A percentile compares a stretch with the other conserved stretches of the same genome.
Evolutionary conservation across 2,113 vertebrate species (phyloP).

Genomic region (Balaeniceps rex): DNA sequence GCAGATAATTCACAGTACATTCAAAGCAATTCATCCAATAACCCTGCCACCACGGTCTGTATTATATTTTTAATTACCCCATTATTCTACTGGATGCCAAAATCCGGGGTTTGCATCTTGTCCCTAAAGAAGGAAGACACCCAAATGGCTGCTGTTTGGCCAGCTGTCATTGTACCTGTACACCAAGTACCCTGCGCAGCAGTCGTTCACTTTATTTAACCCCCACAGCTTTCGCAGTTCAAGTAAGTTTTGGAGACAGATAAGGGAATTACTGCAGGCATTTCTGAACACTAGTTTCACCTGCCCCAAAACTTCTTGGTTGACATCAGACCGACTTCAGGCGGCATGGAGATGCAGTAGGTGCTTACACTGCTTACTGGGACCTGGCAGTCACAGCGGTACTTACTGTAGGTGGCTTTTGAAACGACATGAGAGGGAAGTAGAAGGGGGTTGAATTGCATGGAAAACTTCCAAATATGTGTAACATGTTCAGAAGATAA

Average conservation of each 20-base stretch:
- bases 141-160: accelerated
- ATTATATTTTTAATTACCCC: neutral
- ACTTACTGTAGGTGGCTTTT: neutral
- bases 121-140: neutral
- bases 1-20: neutral
- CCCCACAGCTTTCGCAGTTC: neutral
- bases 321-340: neutral
- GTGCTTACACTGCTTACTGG: too few species aligned
- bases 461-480: neutral
- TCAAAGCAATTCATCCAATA: neutral
- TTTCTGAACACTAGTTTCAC: neutral
- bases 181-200: accelerated
- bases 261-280: accelerated
- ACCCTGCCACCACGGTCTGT: neutral
- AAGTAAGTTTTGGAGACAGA: neutral
- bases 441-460: neutral
- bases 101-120: neutral
- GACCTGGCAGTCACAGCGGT: neutral
- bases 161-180: accelerated
- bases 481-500: neutral
- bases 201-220: accelerated
- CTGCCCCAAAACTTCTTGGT: neutral
- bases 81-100: neutral
- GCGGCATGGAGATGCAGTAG: neutral
- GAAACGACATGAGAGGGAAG: neutral